Evolutionary conservation across 2,888 invertebrate genomes (phyloP), one percentile per base, ranked within the genome.

Genomic region (Zhuqinia jingwanae): DNA sequence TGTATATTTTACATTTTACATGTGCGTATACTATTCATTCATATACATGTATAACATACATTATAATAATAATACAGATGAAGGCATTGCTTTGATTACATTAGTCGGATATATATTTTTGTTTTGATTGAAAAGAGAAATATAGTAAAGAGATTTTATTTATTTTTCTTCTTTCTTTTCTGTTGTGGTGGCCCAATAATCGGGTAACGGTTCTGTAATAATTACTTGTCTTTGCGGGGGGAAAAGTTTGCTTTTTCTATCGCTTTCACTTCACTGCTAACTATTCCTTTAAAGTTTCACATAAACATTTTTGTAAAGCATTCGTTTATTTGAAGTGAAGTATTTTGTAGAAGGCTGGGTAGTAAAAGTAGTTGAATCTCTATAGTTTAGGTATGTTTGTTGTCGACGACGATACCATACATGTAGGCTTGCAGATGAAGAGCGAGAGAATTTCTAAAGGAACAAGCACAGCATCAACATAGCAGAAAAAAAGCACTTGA

Each of bases 401-500:
- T n/a, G n/a, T n/a, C n/a, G n/a, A n/a, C n/a, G n/a, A n/a, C n/a
- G n/a, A n/a, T n/a, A n/a, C n/a, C n/a, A n/a, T n/a, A n/a, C n/a
- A n/a, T n/a, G n/a, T n/a, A n/a, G n/a, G n/a, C n/a, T n/a, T 25
- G 50, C 2, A 47, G 2, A 47, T 30, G 42, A 10, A 5, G 15
- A n/a, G 73, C n/a, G 27, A 50, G n/a, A n/a, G n/a, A n/a, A n/a
- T n/a, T n/a, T n/a, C n/a, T n/a, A 45, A n/a, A 25, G 25, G 27
- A 42, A 60, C 20, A 36, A 27, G 45, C 25, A 70, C 20, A 75
- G 13, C 20, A 25, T 25, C 47, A 60, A 83, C 63, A 58, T 36
- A 36, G 53, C 15, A 78, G 60, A 45, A 60, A n/a, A n/a, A 45
- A 47, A 77, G 83, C 83, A 83, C 83, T 45, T 65, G 56, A 73